These are phyloP conservation scores for Marronus borbonicus DNA, from an alignment of 2,888 invertebrate species.

Conservation along the genomic window DNA sequence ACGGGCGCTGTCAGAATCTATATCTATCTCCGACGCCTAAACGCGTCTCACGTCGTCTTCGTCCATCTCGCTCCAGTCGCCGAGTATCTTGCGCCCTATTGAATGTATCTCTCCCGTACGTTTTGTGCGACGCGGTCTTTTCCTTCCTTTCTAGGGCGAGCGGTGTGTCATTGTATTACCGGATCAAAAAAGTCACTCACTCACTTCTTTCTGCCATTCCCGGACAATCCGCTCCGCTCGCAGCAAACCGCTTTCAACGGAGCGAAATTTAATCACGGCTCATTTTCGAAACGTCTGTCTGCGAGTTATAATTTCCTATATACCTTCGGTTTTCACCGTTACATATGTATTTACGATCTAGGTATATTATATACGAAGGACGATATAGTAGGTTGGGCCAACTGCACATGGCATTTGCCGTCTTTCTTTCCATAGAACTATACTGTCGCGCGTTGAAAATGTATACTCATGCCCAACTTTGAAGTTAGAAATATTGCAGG, in stretches of 20 bases:
- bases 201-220: conserved; percentile 44
- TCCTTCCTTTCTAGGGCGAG: conserved; percentile 5
- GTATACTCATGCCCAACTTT: too few relatives aligned
- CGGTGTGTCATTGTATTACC: conserved; percentile 44
- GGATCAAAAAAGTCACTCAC: conserved; percentile 48
- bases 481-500: too few relatives aligned
- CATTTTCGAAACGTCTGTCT: conserved; percentile 31
- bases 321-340: neutral
- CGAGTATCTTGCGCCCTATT: neutral
- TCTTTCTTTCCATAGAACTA: too few relatives aligned
- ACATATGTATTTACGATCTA: neutral
- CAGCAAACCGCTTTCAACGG: conserved; percentile 41
- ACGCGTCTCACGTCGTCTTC: conserved; percentile 56
- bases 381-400: too few relatives aligned
- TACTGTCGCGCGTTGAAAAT: too few relatives aligned
- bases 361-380: neutral
- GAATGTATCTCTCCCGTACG: neutral
- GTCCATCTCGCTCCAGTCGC: neutral
- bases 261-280: conserved; percentile 28
- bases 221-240: conserved; percentile 38
- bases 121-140: neutral
- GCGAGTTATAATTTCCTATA: conserved; percentile 16
- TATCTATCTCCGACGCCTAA: conserved; percentile 63
- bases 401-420: too few relatives aligned
- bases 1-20: conserved; percentile 64